Conservation (phyloP, 2,113 vertebrate species). For the Caloenas nicobarica region DNA sequence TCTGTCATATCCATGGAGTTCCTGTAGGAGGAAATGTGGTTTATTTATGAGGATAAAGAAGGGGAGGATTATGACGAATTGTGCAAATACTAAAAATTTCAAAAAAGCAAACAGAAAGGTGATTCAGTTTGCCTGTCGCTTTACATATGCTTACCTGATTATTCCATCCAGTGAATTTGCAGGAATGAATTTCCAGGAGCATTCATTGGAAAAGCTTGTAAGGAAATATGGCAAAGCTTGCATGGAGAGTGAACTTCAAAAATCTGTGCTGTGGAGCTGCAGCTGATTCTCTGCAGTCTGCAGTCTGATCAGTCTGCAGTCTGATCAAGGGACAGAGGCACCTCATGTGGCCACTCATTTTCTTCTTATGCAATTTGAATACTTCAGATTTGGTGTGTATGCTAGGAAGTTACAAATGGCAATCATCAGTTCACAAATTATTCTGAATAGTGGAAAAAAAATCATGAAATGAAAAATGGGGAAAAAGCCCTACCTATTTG, state of each 20-base stretch:
- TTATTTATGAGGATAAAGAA: neutral
- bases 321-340: neutral
- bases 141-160: neutral
- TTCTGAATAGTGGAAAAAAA: neutral
- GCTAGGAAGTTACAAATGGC: neutral
- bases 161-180: neutral
- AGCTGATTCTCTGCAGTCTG: neutral
- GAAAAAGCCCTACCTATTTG: neutral
- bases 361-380: neutral
- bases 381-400: neutral
- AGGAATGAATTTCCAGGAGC: neutral
- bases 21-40: neutral
- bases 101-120: neutral
- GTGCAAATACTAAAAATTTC: neutral
- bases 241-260: neutral
- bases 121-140: neutral
- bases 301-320: no score
- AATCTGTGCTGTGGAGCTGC: neutral
- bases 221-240: neutral
- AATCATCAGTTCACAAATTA: neutral
- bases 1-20: neutral
- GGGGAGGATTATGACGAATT: neutral
- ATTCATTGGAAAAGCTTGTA: neutral
- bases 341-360: neutral
- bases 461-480: neutral